These are phyloP conservation scores for Leptinotarsa lineolata DNA, from an alignment of 1,140 invertebrate genomes.

Conservation along the genomic window DNA sequence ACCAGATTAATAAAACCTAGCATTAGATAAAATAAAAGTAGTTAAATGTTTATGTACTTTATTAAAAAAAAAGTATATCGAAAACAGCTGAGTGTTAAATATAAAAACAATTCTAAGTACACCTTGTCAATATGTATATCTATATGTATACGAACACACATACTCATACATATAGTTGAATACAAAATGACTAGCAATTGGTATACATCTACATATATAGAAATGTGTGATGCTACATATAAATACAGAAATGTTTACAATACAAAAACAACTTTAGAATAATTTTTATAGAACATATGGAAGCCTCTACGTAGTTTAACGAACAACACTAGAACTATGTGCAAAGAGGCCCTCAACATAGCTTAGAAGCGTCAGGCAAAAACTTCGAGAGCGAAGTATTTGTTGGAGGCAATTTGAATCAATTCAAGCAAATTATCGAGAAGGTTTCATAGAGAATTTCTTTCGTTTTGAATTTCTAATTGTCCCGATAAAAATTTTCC, in stretches of 20 bases:
- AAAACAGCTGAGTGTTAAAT: conserved; percentile 52
- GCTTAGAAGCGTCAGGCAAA: conserved; percentile 44
- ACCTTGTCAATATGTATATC: conserved; percentile 46
- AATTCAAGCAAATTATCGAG: not conserved
- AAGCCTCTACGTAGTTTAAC: conserved; percentile 55
- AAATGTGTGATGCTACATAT: conserved; percentile 35
- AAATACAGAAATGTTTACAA: conserved; percentile 39
- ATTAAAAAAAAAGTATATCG: conserved; percentile 45
- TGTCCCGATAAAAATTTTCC: too few species aligned
- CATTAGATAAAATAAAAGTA: conserved; percentile 48
- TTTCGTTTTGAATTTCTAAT: too few species aligned
- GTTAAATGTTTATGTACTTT: conserved; percentile 47
- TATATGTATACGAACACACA: conserved; percentile 32
- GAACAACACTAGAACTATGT: conserved; percentile 52
- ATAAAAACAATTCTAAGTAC: conserved; percentile 52
- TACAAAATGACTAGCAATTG: conserved; percentile 24
- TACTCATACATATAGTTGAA: conserved; percentile 26
- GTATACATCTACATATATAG: conserved; percentile 26
- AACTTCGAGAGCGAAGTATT: not conserved
- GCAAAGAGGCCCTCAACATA: conserved; percentile 49
- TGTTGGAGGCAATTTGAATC: not conserved
- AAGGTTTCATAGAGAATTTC: not conserved
- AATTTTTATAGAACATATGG: conserved; percentile 38
- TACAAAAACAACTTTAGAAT: conserved; percentile 26
- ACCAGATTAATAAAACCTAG: conserved; percentile 51